These are phyloP conservation scores for Chrysogorgia sp. DNA, from an alignment of 92 coral and sea anemone species.

Conservation along the genomic window DNA sequence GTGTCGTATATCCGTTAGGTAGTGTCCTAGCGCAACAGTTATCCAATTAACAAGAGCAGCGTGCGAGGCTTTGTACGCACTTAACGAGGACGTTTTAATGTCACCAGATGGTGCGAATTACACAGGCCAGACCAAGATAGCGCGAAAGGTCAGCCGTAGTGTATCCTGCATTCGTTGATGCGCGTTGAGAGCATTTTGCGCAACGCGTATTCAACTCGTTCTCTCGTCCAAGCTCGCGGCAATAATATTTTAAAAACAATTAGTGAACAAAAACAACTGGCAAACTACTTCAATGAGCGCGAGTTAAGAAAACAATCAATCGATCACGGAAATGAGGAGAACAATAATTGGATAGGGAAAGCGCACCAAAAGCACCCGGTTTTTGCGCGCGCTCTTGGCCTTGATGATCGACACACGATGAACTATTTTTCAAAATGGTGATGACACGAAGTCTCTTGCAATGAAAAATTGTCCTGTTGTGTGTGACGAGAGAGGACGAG, in stretches of 20 bases:
- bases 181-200: slow-evolving; percentile 1
- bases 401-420: too few relatives aligned
- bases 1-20: slow-evolving; percentile 29
- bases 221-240: background rate
- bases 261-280: slow-evolving; percentile 8
- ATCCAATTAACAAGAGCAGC: slow-evolving; percentile 15
- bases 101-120: slow-evolving; percentile 26
- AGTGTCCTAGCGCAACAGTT: slow-evolving; percentile 1
- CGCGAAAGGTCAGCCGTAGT: slow-evolving; percentile 1
- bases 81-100: slow-evolving; percentile 35
- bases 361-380: too few relatives aligned
- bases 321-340: background rate
- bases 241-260: slow-evolving; percentile 31
- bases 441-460: slow-evolving; percentile 5
- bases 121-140: slow-evolving; percentile 8
- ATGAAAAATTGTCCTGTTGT: slow-evolving; percentile 25
- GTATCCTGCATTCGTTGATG: background rate
- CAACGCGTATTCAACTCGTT: background rate
- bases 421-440: background rate
- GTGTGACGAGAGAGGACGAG: background rate
- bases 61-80: slow-evolving; percentile 3
- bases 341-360: background rate
- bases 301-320: background rate
- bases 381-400: too few relatives aligned
- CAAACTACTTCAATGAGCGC: background rate